A percentile compares a stretch with the other conserved stretches of the same genome.
Conservation (phyloP, 2,888 invertebrate species). For the Drosophila fungiperda region DNA sequence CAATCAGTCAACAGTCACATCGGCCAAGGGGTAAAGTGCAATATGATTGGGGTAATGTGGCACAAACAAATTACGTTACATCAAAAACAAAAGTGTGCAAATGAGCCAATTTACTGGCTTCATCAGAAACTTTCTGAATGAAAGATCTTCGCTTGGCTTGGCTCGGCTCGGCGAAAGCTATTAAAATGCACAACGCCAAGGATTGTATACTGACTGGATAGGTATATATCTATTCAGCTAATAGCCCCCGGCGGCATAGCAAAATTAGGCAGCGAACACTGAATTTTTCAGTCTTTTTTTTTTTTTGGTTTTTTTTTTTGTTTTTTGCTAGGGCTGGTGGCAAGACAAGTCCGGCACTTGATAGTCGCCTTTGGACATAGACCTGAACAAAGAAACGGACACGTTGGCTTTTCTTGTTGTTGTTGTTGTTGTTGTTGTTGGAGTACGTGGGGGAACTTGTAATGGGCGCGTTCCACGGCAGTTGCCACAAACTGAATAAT, state of each 20-base stretch:
- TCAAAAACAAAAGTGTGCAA: slow-evolving; percentile 73
- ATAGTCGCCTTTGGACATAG: slow-evolving; percentile 61
- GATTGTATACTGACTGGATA: slow-evolving; percentile 68
- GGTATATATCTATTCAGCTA: slow-evolving; percentile 62
- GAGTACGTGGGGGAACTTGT: slow-evolving; percentile 51
- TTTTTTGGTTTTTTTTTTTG: slow-evolving; percentile 4
- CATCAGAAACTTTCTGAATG: slow-evolving; percentile 46
- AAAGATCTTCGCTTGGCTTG: slow-evolving; percentile 7
- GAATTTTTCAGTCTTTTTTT: slow-evolving; percentile 22
- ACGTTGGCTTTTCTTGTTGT: slow-evolving; percentile 2
- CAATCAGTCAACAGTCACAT: not conserved
- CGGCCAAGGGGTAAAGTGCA: not conserved
- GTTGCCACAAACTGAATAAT: slow-evolving; percentile 76
- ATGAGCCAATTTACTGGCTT: slow-evolving; percentile 71
- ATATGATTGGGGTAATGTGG: slow-evolving; percentile 30
- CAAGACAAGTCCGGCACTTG: slow-evolving; percentile 36
- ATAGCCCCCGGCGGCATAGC: slow-evolving; percentile 53
- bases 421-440: slow-evolving; percentile 3
- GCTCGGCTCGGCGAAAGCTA: slow-evolving; percentile 43
- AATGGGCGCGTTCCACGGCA: slow-evolving; percentile 73
- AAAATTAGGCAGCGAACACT: slow-evolving; percentile 33
- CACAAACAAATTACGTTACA: slow-evolving; percentile 81
- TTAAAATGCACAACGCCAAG: slow-evolving; percentile 64
- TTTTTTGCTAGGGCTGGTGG: slow-evolving; percentile 29
- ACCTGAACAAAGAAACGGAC: slow-evolving; percentile 33